These are phyloP conservation scores for Chelidonichthys spinosus DNA, from an alignment of 2,797 vertebrate genomes.

Conservation along the genomic window DNA sequence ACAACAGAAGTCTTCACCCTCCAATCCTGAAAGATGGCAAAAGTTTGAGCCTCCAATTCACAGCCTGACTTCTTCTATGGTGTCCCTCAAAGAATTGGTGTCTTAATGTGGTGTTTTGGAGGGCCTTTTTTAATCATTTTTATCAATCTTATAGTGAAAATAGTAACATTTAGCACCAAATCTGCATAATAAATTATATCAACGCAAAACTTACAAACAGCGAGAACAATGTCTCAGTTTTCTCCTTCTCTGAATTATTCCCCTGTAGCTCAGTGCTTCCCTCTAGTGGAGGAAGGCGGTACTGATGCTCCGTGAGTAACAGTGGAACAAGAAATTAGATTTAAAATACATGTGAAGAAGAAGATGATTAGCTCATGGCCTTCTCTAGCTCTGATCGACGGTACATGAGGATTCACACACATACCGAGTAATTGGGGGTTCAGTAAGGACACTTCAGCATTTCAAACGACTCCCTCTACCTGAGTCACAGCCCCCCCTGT, in stretches of 20 bases:
- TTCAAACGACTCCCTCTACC: no score
- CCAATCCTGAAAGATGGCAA: neutral
- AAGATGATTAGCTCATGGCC: neutral
- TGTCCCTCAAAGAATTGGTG: neutral
- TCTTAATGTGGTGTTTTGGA: neutral
- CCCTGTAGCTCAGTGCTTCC: conserved; percentile 3
- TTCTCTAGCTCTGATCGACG: no score
- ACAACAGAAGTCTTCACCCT: neutral
- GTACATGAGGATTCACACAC: no score
- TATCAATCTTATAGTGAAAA: neutral
- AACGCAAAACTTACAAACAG: neutral
- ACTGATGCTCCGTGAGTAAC: neutral
- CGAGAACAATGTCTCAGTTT: neutral
- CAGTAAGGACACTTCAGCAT: no score
- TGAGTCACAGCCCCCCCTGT: no score
- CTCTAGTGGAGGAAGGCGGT: conserved; percentile 17
- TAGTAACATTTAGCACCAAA: no score
- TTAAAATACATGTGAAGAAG: neutral
- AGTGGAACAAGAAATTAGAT: neutral
- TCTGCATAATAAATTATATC: neutral
- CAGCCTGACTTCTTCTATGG: neutral
- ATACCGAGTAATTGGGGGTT: no score
- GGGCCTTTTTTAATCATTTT: neutral
- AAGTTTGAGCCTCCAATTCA: neutral
- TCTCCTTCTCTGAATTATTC: neutral